Conservation (phyloP, 2,113 vertebrate genomes). For the Acanthochromis polyacanthus region DNA sequence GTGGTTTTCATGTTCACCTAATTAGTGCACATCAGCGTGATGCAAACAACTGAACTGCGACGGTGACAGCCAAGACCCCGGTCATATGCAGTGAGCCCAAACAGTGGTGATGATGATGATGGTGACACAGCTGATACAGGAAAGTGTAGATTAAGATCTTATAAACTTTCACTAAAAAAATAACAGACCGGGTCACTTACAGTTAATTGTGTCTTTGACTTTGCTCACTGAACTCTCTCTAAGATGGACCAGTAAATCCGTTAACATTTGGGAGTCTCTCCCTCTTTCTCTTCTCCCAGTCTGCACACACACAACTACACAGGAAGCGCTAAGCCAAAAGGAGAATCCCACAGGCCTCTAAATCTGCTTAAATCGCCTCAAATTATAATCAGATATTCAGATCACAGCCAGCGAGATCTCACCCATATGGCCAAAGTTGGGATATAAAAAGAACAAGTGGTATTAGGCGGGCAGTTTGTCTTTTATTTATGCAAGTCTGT, state of each 20-base stretch:
- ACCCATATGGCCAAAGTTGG: slow-evolving; percentile 67
- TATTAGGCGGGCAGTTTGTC: slow-evolving; percentile 39
- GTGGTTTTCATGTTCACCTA: slow-evolving; percentile 67
- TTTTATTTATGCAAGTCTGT: slow-evolving; percentile 29
- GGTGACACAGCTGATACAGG: slow-evolving; percentile 15
- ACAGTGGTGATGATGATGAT: neutral
- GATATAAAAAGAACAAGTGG: slow-evolving; percentile 73
- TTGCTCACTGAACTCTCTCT: slow-evolving; percentile 46
- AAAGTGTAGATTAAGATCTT: slow-evolving; percentile 36
- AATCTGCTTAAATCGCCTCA: slow-evolving; percentile 79
- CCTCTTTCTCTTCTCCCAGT: slow-evolving; percentile 11
- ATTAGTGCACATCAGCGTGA: slow-evolving; percentile 64
- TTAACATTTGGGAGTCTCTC: slow-evolving; percentile 37
- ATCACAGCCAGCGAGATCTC: slow-evolving; percentile 68
- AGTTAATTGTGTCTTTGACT: slow-evolving; percentile 48
- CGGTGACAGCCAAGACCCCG: slow-evolving; percentile 31
- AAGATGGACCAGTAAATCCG: slow-evolving; percentile 46
- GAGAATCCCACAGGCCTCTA: slow-evolving; percentile 74
- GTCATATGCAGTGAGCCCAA: neutral
- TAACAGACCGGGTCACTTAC: slow-evolving; percentile 19
- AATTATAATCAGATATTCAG: slow-evolving; percentile 81
- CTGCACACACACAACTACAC: slow-evolving; percentile 12
- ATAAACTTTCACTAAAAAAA: slow-evolving; percentile 14
- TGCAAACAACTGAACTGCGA: slow-evolving; percentile 53
- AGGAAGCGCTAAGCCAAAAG: slow-evolving; percentile 64